These are phyloP conservation scores for Canis aureus DNA, from an alignment of 2,113 vertebrate genomes.

Conservation along the genomic window DNA sequence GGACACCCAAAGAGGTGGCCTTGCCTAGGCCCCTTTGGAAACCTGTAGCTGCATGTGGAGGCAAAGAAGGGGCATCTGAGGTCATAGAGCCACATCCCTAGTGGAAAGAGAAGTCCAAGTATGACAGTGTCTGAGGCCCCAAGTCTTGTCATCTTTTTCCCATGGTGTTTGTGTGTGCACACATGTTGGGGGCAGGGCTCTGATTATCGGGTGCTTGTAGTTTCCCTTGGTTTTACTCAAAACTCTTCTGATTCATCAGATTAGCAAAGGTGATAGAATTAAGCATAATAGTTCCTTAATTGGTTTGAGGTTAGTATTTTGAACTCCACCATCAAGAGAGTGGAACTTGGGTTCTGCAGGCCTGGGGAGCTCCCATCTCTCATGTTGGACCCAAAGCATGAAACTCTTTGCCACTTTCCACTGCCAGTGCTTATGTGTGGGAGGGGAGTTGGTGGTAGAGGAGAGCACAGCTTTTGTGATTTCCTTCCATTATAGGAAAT, in stretches of 20 bases:
- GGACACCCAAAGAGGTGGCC: not conserved
- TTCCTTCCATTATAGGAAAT: not conserved
- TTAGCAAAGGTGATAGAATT: not conserved
- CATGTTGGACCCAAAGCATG: not conserved
- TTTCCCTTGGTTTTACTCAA: not conserved
- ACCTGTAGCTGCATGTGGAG: not conserved
- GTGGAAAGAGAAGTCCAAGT: not conserved
- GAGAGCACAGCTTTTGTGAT: not conserved
- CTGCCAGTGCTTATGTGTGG: not conserved
- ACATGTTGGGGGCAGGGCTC: not conserved
- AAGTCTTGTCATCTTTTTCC: not conserved
- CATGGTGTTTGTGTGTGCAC: rapidly evolving
- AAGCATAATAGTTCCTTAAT: not conserved
- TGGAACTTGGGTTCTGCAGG: not conserved
- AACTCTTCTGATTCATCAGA: not conserved
- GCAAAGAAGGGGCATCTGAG: not conserved
- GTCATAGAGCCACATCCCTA: too few species aligned
- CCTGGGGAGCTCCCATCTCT: not conserved
- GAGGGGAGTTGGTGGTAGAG: not conserved
- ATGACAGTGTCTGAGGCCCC: not conserved
- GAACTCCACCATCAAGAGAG: not conserved
- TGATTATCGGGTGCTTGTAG: not conserved
- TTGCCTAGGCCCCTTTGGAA: not conserved
- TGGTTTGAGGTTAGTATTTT: not conserved
- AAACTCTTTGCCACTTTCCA: not conserved